Evolutionary conservation across 2,113 vertebrate species (phyloP), one percentile per base, ranked within the genome.

Genomic region (Uropsilus gracilis): DNA sequence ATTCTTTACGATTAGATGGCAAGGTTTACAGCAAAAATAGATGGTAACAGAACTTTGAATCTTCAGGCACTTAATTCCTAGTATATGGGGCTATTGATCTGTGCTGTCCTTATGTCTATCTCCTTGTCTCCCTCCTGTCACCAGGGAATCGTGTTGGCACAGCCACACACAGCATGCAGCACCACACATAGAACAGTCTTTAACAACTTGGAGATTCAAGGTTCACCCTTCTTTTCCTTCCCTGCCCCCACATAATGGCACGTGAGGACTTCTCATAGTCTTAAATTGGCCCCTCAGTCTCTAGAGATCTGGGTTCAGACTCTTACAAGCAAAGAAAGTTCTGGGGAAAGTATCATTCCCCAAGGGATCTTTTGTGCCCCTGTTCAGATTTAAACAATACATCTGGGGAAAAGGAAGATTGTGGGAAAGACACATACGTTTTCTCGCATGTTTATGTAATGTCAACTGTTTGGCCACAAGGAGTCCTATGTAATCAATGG

Each of bases 361-460:
- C 95, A 3, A 48, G 97, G 93, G 96, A 97, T 61, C 20, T 91
- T 90, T 83, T 72, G 61, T 59, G 89, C 44, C 32, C 66, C 80
- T 81, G 83, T 64, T 83, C 93, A 96, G 63, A 91, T 95, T 93
- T 87, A 96, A 94, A 96, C 96, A 96, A 64, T 97, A 93, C 89
- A 97, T 97, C 96, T 95, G 46, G 94, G 94, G 89, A 88, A 86
- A 89, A 84, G 66, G 86, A 95, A 86, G 71, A 93, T 96, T 97
- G 96, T 96, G 94, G 94, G 93, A 81, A 96, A 94, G 96, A 82
- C 75, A 84, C 84, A 95, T 90, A 91, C 34, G 76, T 59, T 55
- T 46, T 84, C 93, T 89, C 91, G 50, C 75, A 18, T 96, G 76
- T 97, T 96, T 96, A 86, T 92, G 32, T 90, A 96, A 93, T 96